A percentile compares a stretch with the other conserved stretches of the same genome.
Evolutionary conservation across 2,888 invertebrate species (phyloP).

Genomic region (Drosophila kokeensis): DNA sequence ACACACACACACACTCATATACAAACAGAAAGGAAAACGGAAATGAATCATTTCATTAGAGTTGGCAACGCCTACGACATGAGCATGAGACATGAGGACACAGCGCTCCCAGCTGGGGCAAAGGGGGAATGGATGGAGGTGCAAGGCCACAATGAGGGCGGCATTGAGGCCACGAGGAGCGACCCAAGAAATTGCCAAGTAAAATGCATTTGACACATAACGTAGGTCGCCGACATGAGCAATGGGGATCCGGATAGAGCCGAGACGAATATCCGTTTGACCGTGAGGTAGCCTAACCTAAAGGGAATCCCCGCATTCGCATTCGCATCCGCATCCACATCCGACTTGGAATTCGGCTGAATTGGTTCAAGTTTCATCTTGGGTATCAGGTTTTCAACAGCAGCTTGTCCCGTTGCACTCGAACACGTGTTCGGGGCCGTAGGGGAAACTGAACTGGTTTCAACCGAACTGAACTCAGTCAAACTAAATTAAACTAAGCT

Average conservation of each 20-base stretch:
- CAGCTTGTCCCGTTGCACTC: slow-evolving; percentile 37
- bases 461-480: slow-evolving; percentile 5
- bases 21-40: slow-evolving; percentile 76
- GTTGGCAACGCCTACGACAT: slow-evolving; percentile 80
- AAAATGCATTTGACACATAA: slow-evolving; percentile 79
- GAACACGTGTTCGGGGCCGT: slow-evolving; percentile 50
- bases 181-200: slow-evolving; percentile 77
- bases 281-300: slow-evolving; percentile 26
- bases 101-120: slow-evolving; percentile 22
- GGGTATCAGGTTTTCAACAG: slow-evolving; percentile 19
- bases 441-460: slow-evolving; percentile 22
- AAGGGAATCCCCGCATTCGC: slow-evolving; percentile 7
- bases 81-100: slow-evolving; percentile 64
- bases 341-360: not conserved
- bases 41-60: slow-evolving; percentile 84
- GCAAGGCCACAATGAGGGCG: slow-evolving; percentile 18
- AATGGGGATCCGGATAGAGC: slow-evolving; percentile 10
- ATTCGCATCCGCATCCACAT: slow-evolving; percentile 1
- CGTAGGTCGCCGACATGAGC: slow-evolving; percentile 66
- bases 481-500: slow-evolving; percentile 25
- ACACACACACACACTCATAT: slow-evolving; percentile 21
- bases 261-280: slow-evolving; percentile 46
- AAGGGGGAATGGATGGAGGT: not conserved
- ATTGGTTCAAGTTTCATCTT: slow-evolving; percentile 11
- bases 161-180: slow-evolving; percentile 47